A percentile compares a stretch with the other conserved stretches of the same genome.
Evolutionary conservation across 2,888 invertebrate genomes (phyloP).

Genomic region (Eumacrocentrus americanus): DNA sequence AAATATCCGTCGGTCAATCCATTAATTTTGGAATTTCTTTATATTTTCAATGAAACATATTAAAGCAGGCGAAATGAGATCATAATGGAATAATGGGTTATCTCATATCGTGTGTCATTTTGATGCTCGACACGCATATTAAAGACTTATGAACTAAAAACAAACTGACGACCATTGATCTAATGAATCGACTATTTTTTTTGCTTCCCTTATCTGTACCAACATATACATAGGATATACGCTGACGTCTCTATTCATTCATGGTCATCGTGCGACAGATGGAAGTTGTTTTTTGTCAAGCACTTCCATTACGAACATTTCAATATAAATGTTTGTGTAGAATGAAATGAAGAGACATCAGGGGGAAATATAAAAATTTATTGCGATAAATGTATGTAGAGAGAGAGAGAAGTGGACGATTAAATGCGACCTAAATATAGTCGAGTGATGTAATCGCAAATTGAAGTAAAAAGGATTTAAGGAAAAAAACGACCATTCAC

Average conservation of each 20-base stretch:
- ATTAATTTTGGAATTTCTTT: neutral
- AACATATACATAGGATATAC: too few relatives aligned
- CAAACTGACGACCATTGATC: neutral
- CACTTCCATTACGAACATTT: too few relatives aligned
- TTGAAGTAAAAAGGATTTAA: too few relatives aligned
- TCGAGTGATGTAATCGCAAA: neutral
- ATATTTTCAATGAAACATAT: neutral
- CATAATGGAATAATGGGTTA: constrained; percentile 11
- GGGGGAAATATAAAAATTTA: neutral
- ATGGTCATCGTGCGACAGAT: too few relatives aligned
- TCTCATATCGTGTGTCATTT: constrained; percentile 5
- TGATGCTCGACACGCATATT: neutral
- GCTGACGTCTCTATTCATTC: too few relatives aligned
- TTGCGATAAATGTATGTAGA: too few relatives aligned
- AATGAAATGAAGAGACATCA: too few relatives aligned
- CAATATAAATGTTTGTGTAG: too few relatives aligned
- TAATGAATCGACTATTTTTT: too few relatives aligned
- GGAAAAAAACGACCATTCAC: neutral
- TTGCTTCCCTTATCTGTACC: too few relatives aligned
- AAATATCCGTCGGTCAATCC: neutral
- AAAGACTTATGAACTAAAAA: neutral
- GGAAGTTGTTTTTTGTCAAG: too few relatives aligned
- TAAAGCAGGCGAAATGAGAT: neutral
- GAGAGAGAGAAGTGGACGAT: too few relatives aligned
- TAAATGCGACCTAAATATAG: neutral